phyloP scores from a whole-genome alignment of 2,113 vertebrate species.

The Ornithorhynchus anatinus region DNA sequence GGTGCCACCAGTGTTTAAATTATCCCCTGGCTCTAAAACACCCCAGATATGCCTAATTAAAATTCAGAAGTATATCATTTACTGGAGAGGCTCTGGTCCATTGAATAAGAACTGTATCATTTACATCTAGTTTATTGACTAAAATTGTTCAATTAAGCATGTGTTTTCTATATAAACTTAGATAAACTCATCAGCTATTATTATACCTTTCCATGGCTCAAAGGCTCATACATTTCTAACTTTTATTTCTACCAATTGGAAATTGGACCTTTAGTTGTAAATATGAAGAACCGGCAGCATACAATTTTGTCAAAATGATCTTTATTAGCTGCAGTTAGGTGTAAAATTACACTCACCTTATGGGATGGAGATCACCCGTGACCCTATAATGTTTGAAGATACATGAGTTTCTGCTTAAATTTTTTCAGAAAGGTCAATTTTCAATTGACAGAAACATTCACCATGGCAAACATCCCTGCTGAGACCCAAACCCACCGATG shows the following conservation, averaged over 20 bases:
- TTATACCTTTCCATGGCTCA: background rate
- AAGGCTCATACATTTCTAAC: background rate
- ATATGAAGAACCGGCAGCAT: background rate
- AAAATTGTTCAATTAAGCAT: too few species aligned
- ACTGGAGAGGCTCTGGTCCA: too few species aligned
- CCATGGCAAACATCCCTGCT: slow-evolving; percentile 26
- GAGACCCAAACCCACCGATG: slow-evolving; percentile 28
- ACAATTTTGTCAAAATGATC: background rate
- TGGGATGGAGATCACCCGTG: slow-evolving; percentile 2
- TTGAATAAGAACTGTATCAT: too few species aligned
- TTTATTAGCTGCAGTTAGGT: background rate
- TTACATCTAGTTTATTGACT: too few species aligned
- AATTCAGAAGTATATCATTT: too few species aligned
- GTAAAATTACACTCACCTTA: background rate
- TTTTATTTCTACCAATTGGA: background rate
- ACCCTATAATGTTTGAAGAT: slow-evolving; percentile 27
- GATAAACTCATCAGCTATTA: slow-evolving; percentile 17
- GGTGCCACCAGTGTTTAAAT: too few species aligned
- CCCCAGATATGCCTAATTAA: too few species aligned
- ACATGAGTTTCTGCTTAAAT: slow-evolving; percentile 1
- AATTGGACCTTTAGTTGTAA: slow-evolving; percentile 4
- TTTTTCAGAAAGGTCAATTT: slow-evolving; percentile 47
- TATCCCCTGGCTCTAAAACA: too few species aligned
- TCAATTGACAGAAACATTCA: slow-evolving; percentile 36
- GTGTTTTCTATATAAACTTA: too few species aligned